A percentile compares a stretch with the other conserved stretches of the same genome.
Evolutionary conservation across 2,888 invertebrate genomes (phyloP).

Genomic region (Orchestes rusci): DNA sequence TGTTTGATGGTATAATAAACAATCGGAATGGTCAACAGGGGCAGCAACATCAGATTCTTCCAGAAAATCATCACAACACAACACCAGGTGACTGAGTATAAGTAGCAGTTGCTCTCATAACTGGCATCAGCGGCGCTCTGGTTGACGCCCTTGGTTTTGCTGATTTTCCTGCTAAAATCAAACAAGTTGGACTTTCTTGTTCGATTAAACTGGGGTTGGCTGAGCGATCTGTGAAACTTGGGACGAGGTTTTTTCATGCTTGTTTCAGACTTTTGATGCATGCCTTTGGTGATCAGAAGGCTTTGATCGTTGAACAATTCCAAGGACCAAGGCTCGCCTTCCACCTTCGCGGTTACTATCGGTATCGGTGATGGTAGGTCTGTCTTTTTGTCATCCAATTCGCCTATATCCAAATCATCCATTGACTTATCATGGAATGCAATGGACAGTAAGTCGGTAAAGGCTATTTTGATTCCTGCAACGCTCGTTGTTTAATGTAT

Average conservation of each 20-base stretch:
- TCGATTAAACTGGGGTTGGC: constrained; percentile 36
- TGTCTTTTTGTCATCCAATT: neutral
- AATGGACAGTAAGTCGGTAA: constrained; percentile 31
- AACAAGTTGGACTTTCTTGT: constrained; percentile 27
- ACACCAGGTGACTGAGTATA: constrained; percentile 72
- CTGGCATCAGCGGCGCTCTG: constrained; percentile 25
- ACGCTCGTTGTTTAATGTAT: neutral
- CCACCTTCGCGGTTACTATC: neutral
- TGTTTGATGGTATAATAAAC: constrained; percentile 59
- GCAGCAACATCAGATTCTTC: constrained; percentile 77
- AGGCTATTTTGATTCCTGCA: constrained; percentile 31
- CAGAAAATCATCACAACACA: constrained; percentile 78
- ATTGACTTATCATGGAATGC: constrained; percentile 32
- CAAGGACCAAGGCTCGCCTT: constrained; percentile 38
- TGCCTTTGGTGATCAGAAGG: constrained; percentile 37
- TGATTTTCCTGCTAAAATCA: constrained; percentile 26
- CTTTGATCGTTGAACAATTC: constrained; percentile 39
- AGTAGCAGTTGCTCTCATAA: constrained; percentile 62
- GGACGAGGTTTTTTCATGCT: constrained; percentile 23
- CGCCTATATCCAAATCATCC: constrained; percentile 27
- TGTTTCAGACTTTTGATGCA: constrained; percentile 30
- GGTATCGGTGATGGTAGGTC: too few relatives aligned
- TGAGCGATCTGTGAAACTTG: constrained; percentile 38
- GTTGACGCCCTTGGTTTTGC: constrained; percentile 22
- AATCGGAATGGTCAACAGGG: constrained; percentile 70